These are phyloP conservation scores for Callimorpha dominula DNA, from an alignment of 2,888 invertebrate genomes.

Conservation along the genomic window DNA sequence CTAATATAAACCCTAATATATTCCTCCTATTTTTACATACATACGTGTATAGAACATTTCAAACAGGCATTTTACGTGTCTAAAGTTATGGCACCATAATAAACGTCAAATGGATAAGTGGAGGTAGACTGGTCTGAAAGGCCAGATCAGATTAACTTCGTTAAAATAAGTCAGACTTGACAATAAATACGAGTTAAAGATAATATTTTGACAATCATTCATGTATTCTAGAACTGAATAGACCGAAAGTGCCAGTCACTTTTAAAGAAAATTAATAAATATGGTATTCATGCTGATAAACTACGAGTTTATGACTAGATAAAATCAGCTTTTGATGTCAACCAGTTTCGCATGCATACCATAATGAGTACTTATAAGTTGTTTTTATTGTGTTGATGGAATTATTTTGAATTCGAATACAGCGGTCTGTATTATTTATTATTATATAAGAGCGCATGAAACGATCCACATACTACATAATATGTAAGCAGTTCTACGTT, in stretches of 20 bases:
- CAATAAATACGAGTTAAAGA: constrained; percentile 37
- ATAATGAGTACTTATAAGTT: not conserved
- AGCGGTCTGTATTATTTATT: not conserved
- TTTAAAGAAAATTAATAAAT: constrained; percentile 2
- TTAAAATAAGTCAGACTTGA: constrained; percentile 30
- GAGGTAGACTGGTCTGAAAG: constrained; percentile 23
- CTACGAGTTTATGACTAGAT: not conserved
- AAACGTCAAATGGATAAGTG: constrained; percentile 22
- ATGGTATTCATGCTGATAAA: not conserved
- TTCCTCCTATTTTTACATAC: too few species aligned
- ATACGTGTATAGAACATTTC: not conserved
- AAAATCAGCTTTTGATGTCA: not conserved
- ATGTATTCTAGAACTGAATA: constrained; percentile 32
- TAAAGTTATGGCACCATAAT: constrained; percentile 10
- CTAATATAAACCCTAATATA: too few species aligned
- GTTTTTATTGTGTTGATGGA: not conserved
- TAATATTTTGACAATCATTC: constrained; percentile 38
- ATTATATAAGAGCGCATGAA: not conserved
- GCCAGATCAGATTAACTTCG: constrained; percentile 13
- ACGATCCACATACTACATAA: not conserved
- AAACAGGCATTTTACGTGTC: not conserved
- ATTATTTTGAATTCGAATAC: not conserved
- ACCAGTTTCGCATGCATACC: not conserved
- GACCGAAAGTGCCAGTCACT: constrained; percentile 8
- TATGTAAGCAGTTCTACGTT: not conserved